Evolutionary conservation across 2,797 vertebrate genomes (phyloP), one percentile per base, ranked within the genome.

Genomic region (Clarias pachynema): DNA sequence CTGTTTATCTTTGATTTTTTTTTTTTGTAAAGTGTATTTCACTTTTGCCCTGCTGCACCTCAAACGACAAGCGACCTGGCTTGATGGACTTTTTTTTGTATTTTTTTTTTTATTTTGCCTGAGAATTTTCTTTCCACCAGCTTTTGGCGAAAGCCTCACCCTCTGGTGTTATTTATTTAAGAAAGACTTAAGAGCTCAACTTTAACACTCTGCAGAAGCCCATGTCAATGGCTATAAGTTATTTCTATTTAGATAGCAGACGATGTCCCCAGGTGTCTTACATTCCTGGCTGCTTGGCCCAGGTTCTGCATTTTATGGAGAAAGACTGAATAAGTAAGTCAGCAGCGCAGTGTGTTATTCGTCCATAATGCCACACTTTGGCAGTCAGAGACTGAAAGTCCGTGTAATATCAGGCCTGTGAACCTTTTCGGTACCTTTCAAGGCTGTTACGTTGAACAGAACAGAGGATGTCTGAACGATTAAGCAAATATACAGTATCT

Each of bases 211-310:
- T 72, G 65, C 85, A 84, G 65, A 88, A 62, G 81, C 60, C 70
- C 62, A 79, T 81, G 85, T 85, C 83, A 85, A 81, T 82, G 85
- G 80, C 83, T 84, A 69, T 85, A 85, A 90, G 84, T 86, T 89
- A 87, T 86, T 85, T 86, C 78, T 85, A 81, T 88, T 85, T 72
- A 69, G 86, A 86, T 82, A 81, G 85, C 62, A 59, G 78, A 79
- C 16, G 24, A 49, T 79, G 80, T 85, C 81, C 75, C 83, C 84
- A 86, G 79, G 79, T 86, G 85, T 83, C 74, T 84, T 59, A n/a
- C 70, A 70, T 82, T 87, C 86, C 82, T 85, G 63, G 40, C 34
- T 65, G 63, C 37, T 83, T 72, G 63, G 80, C 77, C 15, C 40
- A 34, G 6, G 44, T 87, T 83, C 84, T 66, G 59, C 22, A 72